These are phyloP conservation scores for Pelosia muscerda DNA, from an alignment of 2,888 invertebrate genomes.

Conservation along the genomic window DNA sequence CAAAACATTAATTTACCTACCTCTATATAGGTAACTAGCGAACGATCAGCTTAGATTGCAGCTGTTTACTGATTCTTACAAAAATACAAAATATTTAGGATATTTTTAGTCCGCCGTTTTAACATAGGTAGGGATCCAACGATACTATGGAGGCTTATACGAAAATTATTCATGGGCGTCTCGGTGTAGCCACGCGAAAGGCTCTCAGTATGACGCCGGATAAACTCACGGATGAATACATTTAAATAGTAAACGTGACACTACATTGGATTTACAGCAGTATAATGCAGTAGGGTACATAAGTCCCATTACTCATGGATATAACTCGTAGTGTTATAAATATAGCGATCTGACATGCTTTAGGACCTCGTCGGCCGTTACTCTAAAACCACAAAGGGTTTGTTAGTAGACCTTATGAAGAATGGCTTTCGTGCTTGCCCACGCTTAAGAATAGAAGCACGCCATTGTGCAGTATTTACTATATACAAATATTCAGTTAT, in stretches of 20 bases:
- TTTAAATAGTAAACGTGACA: conserved; percentile 86
- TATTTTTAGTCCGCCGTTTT: conserved; percentile 42
- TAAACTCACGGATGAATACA: conserved; percentile 85
- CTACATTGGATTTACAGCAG: conserved; percentile 80
- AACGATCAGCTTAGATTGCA: background rate
- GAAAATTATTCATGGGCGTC: conserved; percentile 80
- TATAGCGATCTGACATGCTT: conserved; percentile 79
- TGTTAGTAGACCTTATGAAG: conserved; percentile 84
- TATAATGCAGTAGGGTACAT: conserved; percentile 81
- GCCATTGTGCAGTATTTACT: conserved; percentile 43
- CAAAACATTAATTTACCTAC: background rate
- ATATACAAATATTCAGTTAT: conserved; percentile 23
- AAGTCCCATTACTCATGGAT: conserved; percentile 81
- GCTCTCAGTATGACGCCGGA: conserved; percentile 82
- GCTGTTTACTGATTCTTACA: conserved; percentile 27
- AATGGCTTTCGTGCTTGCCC: conserved; percentile 73
- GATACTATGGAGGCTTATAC: conserved; percentile 68
- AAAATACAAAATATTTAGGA: conserved; percentile 37
- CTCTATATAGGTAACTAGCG: background rate
- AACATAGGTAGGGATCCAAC: conserved; percentile 49
- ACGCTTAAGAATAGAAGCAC: conserved; percentile 64
- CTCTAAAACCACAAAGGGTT: conserved; percentile 81
- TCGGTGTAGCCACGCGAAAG: conserved; percentile 72
- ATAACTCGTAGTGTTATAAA: conserved; percentile 83
- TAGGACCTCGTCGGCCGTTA: conserved; percentile 73